Percentiles rank a stretch among this genome's conserved stretches.
Evolutionary conservation across 2,797 vertebrate genomes (phyloP).

Genomic region (Arnoldichthys spilopterus): DNA sequence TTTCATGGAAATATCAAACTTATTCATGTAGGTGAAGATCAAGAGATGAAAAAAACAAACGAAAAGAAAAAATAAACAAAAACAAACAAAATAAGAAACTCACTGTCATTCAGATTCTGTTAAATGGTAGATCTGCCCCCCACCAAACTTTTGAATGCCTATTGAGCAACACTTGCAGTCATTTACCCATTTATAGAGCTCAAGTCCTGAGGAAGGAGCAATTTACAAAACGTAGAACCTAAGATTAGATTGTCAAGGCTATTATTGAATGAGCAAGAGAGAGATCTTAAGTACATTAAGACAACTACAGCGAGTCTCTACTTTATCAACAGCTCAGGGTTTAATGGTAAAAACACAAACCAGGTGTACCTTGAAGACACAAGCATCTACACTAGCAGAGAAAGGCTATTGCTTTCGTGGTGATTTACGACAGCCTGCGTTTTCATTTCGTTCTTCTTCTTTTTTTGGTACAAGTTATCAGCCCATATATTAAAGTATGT

Average conservation of each 20-base stretch:
- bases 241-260: constrained; percentile 59
- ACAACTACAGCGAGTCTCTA: constrained; percentile 25
- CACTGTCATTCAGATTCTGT: background rate
- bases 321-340: background rate
- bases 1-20: background rate
- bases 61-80: too few relatives aligned
- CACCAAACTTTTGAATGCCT: background rate
- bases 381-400: constrained; percentile 11
- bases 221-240: constrained; percentile 48
- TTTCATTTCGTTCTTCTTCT: background rate
- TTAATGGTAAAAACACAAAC: constrained; percentile 25
- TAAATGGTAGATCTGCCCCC: background rate
- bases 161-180: constrained; percentile 34
- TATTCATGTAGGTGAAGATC: background rate
- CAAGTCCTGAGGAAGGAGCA: constrained; percentile 42
- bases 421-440: constrained; percentile 26
- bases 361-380: constrained; percentile 20
- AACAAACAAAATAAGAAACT: too few relatives aligned
- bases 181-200: constrained; percentile 24
- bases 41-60: too few relatives aligned
- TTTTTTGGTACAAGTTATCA: constrained; percentile 37
- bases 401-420: constrained; percentile 58
- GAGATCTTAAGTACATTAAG: constrained; percentile 34
- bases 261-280: constrained; percentile 50
- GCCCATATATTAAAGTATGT: constrained; percentile 25